Base-by-base conservation (phyloP, 1,140 invertebrate genomes). In the Heliothis subflexa region DNA sequence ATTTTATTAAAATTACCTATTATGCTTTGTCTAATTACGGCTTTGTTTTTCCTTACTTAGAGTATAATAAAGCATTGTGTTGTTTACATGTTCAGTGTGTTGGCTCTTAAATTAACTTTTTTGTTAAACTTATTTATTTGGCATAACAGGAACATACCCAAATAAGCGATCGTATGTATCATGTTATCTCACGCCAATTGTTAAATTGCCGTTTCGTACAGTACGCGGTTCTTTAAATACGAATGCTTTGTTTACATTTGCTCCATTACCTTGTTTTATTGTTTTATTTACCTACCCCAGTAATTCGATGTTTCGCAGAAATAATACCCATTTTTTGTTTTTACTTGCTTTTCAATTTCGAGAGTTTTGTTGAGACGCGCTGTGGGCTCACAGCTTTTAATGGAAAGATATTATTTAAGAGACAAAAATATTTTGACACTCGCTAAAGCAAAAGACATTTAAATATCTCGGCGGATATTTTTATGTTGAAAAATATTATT, bases 401-500 rank as follows among this genome's bases (percentile, higher is more conserved):
- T 64, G 47, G 45, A 49, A 76, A 40, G 57, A 76, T 64, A 50
- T 76, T 50, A 62, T 61, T 64, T 76, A 64, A 64, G 40, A 47
- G 40, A 47, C 16, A 47, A 66, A 40, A 47, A 12, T 66, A 47
- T 66, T 66, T 66, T 66, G 55, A 28, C 55, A 59, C 55, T 59
- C 55, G 25, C 55, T 3, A 14, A 59, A 59, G 14, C 12, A 9
- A 18, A 10, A 18, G 9, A 18, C 9, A 55, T 18, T 55, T 16
- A 50, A 50, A 50, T 21, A 25, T 47, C 9, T 54, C 16, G 0
- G 12, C 11, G 40, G 28, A 64, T 64, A 64, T 52, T 50, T 74
- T 62, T 75, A 75, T 52, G 59, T 64, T 52, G 73, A 64, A 64
- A 64, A 64, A 59, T 59, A 59, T 59, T 73, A 40, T 75, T 73